Evolutionary conservation across 2,888 invertebrate species (phyloP).

Genomic region (Drosophila mimetica): DNA sequence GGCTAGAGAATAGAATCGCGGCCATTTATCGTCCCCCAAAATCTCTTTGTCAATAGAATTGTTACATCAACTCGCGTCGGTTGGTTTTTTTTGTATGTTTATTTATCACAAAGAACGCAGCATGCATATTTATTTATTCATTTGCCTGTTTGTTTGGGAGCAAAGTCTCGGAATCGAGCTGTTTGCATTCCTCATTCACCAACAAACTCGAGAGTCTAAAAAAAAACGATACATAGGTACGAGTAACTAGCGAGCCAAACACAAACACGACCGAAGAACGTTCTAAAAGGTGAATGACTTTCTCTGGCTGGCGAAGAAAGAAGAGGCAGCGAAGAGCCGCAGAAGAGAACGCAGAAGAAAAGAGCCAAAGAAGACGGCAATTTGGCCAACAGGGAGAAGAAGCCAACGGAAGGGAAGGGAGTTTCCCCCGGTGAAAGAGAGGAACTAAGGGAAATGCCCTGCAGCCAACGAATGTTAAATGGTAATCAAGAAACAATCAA

Average conservation of each 20-base stretch:
- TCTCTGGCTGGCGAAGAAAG: conserved; percentile 54
- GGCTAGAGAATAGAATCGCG: conserved; percentile 25
- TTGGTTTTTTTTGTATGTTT: conserved; percentile 11
- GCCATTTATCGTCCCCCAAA: conserved; percentile 11
- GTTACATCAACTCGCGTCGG: conserved; percentile 34
- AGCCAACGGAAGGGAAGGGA: conserved; percentile 18
- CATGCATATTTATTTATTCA: conserved; percentile 39
- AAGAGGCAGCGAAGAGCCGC: conserved; percentile 23
- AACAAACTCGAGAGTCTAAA: conserved; percentile 15
- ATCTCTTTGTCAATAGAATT: conserved; percentile 32
- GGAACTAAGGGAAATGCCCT: conserved; percentile 29
- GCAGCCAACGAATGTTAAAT: conserved; percentile 61
- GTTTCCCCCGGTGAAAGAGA: conserved; percentile 35
- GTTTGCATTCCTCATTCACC: conserved; percentile 65
- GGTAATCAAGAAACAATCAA: conserved; percentile 49
- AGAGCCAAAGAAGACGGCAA: conserved; percentile 29
- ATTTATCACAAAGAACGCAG: conserved; percentile 32
- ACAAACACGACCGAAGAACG: conserved; percentile 31
- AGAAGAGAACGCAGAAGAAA: conserved; percentile 29
- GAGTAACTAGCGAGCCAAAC: conserved; percentile 25
- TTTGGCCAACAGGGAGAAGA: conserved; percentile 20
- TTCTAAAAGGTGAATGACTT: conserved; percentile 73
- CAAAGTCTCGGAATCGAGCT: conserved; percentile 21
- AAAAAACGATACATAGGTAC: conserved; percentile 30
- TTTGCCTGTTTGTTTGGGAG: conserved; percentile 36